Evolutionary conservation across 2,797 vertebrate species (phyloP).

Genomic region (Clarias fuscus): DNA sequence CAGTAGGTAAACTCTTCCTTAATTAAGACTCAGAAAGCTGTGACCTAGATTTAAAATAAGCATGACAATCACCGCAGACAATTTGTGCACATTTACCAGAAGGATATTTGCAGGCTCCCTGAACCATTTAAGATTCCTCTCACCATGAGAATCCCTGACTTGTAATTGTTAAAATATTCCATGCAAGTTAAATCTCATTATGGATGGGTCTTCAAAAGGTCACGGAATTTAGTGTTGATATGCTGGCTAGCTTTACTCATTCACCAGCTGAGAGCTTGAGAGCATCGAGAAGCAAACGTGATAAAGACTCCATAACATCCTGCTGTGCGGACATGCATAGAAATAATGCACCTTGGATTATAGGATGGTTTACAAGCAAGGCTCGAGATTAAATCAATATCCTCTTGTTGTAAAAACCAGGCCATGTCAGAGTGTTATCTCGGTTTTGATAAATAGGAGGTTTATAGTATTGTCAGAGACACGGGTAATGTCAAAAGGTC

Average conservation of each 20-base stretch:
- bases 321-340: constrained; percentile 63
- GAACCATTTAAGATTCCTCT: constrained; percentile 53
- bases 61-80: constrained; percentile 35
- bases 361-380: constrained; percentile 70
- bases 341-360: constrained; percentile 72
- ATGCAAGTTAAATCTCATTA: constrained; percentile 63
- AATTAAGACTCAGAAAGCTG: neutral
- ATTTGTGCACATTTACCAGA: constrained; percentile 33
- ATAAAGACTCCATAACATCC: constrained; percentile 53
- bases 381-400: constrained; percentile 68
- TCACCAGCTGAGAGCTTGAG: constrained; percentile 39
- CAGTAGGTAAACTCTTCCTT: constrained; percentile 34
- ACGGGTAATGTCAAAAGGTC: constrained; percentile 54
- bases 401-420: constrained; percentile 63
- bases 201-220: constrained; percentile 56
- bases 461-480: constrained; percentile 58
- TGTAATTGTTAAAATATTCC: constrained; percentile 56
- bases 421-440: constrained; percentile 64
- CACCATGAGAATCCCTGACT: constrained; percentile 41
- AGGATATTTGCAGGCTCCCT: constrained; percentile 14
- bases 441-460: constrained; percentile 60
- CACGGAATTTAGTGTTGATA: constrained; percentile 50
- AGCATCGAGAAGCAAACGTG: constrained; percentile 31
- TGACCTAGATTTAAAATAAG: constrained; percentile 38
- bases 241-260: constrained; percentile 46